Evolutionary conservation across 1,140 invertebrate species (phyloP).

Genomic region (Drosophila bocqueti): DNA sequence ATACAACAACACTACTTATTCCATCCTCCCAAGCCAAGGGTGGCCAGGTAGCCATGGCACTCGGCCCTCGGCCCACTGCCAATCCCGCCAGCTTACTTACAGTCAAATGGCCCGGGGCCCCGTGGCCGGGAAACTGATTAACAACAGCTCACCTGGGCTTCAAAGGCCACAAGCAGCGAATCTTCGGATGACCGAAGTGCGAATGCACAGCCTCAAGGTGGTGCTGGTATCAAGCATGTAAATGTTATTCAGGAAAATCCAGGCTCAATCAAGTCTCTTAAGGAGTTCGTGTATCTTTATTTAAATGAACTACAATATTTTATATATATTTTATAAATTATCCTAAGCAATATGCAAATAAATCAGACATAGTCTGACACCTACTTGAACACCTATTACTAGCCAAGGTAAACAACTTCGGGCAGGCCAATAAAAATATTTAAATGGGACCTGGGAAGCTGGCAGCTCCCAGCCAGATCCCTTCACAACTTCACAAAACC

Average conservation of each 20-base stretch:
- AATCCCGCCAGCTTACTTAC: conserved; percentile 12
- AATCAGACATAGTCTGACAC: neutral
- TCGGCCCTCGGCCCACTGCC: neutral
- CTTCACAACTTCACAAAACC: neutral
- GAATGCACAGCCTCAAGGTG: neutral
- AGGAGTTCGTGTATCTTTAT: neutral
- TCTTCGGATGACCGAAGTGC: neutral
- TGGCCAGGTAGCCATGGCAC: conserved; percentile 21
- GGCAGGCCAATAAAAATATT: conserved; percentile 34
- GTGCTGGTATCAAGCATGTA: too few species aligned
- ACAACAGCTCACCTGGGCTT: conserved; percentile 32
- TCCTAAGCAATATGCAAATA: neutral
- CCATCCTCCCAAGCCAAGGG: neutral
- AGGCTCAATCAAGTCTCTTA: neutral
- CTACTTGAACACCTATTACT: neutral
- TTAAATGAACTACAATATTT: neutral
- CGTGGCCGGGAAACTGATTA: conserved; percentile 49
- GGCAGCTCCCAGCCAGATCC: neutral
- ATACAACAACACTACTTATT: neutral
- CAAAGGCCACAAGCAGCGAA: neutral
- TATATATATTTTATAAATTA: neutral
- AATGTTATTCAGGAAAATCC: neutral
- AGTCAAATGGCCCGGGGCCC: conserved; percentile 21
- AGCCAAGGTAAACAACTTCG: neutral
- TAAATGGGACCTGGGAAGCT: neutral